phyloP scores from a whole-genome alignment of 2,797 vertebrate species.

The Lepilemur septentrionalis region DNA sequence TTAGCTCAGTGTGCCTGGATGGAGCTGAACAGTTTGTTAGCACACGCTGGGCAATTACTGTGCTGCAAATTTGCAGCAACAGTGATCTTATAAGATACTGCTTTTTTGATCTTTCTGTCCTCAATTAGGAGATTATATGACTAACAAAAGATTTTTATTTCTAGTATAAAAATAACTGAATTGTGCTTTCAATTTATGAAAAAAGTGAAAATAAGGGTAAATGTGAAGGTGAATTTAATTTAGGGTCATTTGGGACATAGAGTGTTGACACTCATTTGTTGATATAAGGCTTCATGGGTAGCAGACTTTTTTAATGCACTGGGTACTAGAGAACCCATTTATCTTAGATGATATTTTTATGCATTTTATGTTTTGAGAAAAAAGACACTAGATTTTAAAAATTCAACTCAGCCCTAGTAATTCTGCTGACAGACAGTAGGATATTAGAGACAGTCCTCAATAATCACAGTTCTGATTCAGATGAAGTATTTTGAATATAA shows the following conservation, averaged over 20 bases:
- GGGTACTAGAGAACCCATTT: neutral
- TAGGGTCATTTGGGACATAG: neutral
- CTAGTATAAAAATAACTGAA: neutral
- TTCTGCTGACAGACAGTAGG: conserved; percentile 53
- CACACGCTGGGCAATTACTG: neutral
- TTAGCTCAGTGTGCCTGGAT: neutral
- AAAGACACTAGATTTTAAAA: conserved; percentile 62
- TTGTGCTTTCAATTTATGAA: neutral
- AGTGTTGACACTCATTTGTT: neutral
- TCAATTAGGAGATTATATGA: neutral
- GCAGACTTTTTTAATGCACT: neutral
- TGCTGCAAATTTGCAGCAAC: neutral
- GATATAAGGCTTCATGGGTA: neutral
- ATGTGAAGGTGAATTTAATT: neutral
- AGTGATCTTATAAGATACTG: neutral
- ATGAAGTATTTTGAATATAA: conserved; percentile 67
- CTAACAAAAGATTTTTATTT: neutral
- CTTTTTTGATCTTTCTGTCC: neutral
- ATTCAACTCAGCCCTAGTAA: conserved; percentile 40
- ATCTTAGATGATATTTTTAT: neutral
- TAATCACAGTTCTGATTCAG: conserved; percentile 66
- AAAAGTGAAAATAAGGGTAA: neutral
- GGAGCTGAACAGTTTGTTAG: neutral
- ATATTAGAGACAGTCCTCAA: conserved; percentile 55
- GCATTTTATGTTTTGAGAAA: conserved; percentile 52